Percentiles rank a stretch among this genome's conserved stretches.
phyloP scores from a whole-genome alignment of 2,888 invertebrate genomes.

The Stictocephala bisonia region DNA sequence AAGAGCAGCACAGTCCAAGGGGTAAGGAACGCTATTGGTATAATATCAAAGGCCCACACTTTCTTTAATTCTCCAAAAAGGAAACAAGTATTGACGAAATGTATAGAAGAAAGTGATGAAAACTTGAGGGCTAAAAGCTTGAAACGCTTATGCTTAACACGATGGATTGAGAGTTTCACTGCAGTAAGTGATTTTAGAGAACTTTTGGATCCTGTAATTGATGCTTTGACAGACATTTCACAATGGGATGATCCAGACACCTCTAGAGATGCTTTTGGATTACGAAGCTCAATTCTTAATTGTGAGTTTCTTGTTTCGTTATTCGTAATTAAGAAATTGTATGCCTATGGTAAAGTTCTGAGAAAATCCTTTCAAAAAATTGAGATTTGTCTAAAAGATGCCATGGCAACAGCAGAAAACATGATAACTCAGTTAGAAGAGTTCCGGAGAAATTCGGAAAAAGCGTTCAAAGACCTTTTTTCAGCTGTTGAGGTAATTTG shows the following conservation, averaged over 20 bases:
- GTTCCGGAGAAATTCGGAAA: conserved; percentile 24
- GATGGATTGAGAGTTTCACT: conserved; percentile 4
- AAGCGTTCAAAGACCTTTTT: conserved; percentile 25
- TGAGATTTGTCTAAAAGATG: conserved; percentile 26
- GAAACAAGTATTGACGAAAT: not conserved
- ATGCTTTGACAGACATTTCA: conserved; percentile 2
- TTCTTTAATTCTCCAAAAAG: conserved; percentile 29
- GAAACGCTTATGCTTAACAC: not conserved
- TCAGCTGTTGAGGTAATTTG: not conserved
- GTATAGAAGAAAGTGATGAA: conserved; percentile 5
- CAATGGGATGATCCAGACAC: not conserved
- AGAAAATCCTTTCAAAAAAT: conserved; percentile 31
- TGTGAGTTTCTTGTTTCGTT: conserved; percentile 39
- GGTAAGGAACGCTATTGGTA: conserved; percentile 15
- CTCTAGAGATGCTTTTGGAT: not conserved
- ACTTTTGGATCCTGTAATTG: not conserved
- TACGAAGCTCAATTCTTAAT: not conserved
- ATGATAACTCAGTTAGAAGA: conserved; percentile 7
- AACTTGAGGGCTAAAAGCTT: not conserved
- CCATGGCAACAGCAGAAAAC: conserved; percentile 26
- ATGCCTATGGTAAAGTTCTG: conserved; percentile 18
- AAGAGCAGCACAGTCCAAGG: not conserved
- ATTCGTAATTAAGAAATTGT: conserved; percentile 11
- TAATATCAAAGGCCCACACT: not conserved
- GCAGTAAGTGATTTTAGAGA: conserved; percentile 26